Base-by-base conservation (phyloP, 2,888 invertebrate species). In the Nomada hirtipes region DNA sequence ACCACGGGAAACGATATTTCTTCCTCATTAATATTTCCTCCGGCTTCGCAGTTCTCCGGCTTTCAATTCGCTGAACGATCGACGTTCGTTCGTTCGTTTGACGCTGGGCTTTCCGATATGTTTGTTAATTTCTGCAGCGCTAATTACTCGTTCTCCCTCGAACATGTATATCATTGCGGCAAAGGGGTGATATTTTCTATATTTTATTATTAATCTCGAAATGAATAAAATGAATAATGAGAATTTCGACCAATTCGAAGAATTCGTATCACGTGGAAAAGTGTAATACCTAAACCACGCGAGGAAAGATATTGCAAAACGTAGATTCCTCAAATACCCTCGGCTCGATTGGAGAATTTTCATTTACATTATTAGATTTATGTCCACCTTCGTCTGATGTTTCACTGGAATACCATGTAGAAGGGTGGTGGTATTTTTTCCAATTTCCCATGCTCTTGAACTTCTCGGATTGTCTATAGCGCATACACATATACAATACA, bases 21-120 rank as follows among this genome's bases (percentile, higher is more conserved):
- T 68, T 68, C 42, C 73, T 80, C 80, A 47, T 80, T 72, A 80
- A 68, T 80, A 80, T 80, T 61, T 61, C 71, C 61, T 63, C 26
- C 44, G 55, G 20, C 52, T 36, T 75, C 55, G 60, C 47, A 50
- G 79, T 44, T 67, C 29, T 47, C 18, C 13, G 72, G 36, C 36
- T 79, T 47, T 59, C 61, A 44, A 23, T 2, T n/a, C 50, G 9
- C 15, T 15, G 15, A 55, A 67, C 61, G 67, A 75, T 63, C 67
- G 61, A 55, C 60, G 67, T 29, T 53, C 42, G 57, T 44, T 73
- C 29, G 63, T 73, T 79, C 61, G 57, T 20, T 55, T 53, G 55
- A 47, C 52, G 53, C n/a, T 55, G 59, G 20, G 61, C 23, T 63
- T 59, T 53, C 11, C 29, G 13, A 47, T 47, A 47, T 15, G 47